Percentiles rank a stretch among this genome's conserved stretches.
phyloP scores from a whole-genome alignment of 1,140 invertebrate genomes.

The Phymorhynchus buccinoides region DNA sequence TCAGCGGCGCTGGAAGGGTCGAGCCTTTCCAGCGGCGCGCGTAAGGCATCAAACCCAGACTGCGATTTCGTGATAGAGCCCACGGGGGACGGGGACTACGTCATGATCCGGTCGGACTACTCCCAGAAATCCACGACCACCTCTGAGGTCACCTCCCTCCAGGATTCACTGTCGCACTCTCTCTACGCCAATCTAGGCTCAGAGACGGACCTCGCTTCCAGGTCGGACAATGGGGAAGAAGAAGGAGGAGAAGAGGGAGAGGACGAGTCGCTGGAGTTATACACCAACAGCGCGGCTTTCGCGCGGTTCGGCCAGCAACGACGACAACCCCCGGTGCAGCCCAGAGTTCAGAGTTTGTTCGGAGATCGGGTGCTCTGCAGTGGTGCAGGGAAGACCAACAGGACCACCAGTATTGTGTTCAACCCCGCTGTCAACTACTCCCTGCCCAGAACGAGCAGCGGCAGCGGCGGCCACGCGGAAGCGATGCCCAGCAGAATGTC shows the following conservation, averaged over 20 bases:
- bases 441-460: background rate
- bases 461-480: background rate
- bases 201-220: background rate
- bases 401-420: background rate
- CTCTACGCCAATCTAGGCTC: background rate
- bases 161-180: no score
- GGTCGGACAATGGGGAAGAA: no score
- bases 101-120: slow-evolving; percentile 40
- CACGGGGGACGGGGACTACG: slow-evolving; percentile 49
- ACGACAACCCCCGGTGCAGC: slow-evolving; percentile 40
- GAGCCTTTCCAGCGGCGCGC: background rate
- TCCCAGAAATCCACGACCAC: slow-evolving; percentile 12
- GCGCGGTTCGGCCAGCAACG: no score
- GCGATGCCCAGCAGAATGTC: background rate
- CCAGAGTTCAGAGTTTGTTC: background rate
- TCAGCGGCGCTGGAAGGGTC: background rate
- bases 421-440: background rate
- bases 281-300: slow-evolving; percentile 32
- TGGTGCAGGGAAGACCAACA: background rate
- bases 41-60: background rate
- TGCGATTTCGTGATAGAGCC: slow-evolving; percentile 1
- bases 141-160: no score
- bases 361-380: background rate
- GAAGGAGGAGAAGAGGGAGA: no score
- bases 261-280: slow-evolving; percentile 12